Percentiles rank a stretch among this genome's conserved stretches.
Evolutionary conservation across 2,888 invertebrate species (phyloP).

Genomic region (Drosophila paramelanica): DNA sequence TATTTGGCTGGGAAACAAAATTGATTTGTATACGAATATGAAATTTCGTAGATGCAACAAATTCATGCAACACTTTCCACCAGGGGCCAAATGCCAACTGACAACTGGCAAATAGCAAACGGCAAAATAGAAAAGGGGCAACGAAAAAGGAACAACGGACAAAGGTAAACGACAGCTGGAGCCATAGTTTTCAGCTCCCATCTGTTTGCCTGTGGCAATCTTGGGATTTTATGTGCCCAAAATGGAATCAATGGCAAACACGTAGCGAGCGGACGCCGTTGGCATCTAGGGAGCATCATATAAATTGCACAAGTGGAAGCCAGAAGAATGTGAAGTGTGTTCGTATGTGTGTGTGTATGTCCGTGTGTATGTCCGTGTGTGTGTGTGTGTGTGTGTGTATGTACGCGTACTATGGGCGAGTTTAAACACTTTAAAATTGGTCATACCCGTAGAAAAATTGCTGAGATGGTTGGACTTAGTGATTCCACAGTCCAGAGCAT

Average conservation of each 20-base stretch:
- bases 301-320: constrained; percentile 31
- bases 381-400: neutral
- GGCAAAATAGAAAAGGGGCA: too few relatives aligned
- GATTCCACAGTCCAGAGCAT: too few relatives aligned
- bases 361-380: constrained; percentile 13
- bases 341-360: neutral
- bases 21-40: constrained; percentile 11
- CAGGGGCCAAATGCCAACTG: neutral
- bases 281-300: constrained; percentile 13
- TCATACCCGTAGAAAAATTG: too few relatives aligned
- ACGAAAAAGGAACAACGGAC: neutral
- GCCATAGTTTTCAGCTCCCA: neutral
- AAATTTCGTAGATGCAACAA: constrained; percentile 16
- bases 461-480: too few relatives aligned
- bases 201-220: constrained; percentile 12
- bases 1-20: constrained; percentile 4
- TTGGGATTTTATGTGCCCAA: constrained; percentile 18
- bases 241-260: constrained; percentile 51
- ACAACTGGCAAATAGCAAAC: constrained; percentile 11
- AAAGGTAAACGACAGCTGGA: neutral
- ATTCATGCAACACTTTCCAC: neutral
- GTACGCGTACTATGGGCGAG: neutral
- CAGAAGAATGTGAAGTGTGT: constrained; percentile 46
- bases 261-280: constrained; percentile 11
- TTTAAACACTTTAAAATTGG: too few relatives aligned